Evolutionary conservation across 2,113 vertebrate genomes (phyloP), one percentile per base, ranked within the genome.

Genomic region (Balaenoptera acutorostrata): DNA sequence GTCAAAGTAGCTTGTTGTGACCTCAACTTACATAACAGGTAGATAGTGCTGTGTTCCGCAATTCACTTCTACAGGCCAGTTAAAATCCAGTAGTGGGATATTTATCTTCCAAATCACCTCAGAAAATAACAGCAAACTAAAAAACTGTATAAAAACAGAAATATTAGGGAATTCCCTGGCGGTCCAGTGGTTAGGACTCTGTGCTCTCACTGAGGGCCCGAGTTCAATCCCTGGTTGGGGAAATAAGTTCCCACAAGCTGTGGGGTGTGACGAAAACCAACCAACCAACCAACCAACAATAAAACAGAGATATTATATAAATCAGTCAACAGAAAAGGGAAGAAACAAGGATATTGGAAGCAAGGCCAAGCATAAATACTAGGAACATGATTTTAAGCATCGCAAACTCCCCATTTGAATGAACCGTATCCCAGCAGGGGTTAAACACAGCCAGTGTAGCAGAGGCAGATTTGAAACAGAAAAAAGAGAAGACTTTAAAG

Each of bases 221-320:
- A 15, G 29, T 20, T 77, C 44, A 27, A 5, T 0, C 27, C 27
- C 44, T 49, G 72, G 4, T 33, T 18, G 31, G 15, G 29, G 29
- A 1, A 6, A 17, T 20, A 0, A 31, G 44, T 44, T 6, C 17
- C 27, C 5, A 8, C 44, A 20, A 17, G 5, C 29, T 0, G 2
- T 6, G 44, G 29, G 46, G 17, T 2, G 44, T 33, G 29, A 29
- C 44, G 18, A 44, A 20, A 10, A 31, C 6, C 41, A 10, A 31
- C 49, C 49, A 15, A 49, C 49, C 49, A 52, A 17, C 72, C 46
- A 11, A 18, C 15, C 5, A 31, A 29, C 27, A 18, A 46, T 2
- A 57, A 57, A 21, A 21, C 55, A 57, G 21, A 39, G 33, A 64
- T 2, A 27, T 6, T 33, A 25, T 25, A 36, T 49, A 8, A 21